A percentile compares a stretch with the other conserved stretches of the same genome.
phyloP scores from a whole-genome alignment of 1,140 invertebrate species.

The Apis cerana region DNA sequence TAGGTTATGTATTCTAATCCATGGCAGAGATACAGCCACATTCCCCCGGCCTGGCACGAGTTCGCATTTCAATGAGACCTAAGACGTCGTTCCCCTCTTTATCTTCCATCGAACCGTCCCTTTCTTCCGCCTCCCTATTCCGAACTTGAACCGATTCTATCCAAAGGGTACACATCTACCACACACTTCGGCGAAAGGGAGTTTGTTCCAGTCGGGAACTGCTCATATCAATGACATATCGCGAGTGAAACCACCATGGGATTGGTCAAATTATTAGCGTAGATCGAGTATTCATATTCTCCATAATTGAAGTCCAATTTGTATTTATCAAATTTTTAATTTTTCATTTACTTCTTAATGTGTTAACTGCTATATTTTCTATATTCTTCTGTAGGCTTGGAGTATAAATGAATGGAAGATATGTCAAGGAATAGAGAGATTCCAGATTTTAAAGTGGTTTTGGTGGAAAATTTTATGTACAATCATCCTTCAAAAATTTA shows the following conservation, averaged over 20 bases:
- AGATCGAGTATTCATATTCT: too few relatives aligned
- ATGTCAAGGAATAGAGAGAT: not conserved
- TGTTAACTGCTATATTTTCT: too few relatives aligned
- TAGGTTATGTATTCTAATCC: slow-evolving; percentile 66
- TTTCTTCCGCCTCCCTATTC: not conserved
- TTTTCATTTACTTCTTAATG: not conserved
- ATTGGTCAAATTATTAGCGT: too few relatives aligned
- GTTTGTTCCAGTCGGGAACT: slow-evolving; percentile 50
- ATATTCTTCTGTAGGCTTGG: too few relatives aligned
- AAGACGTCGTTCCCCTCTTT: slow-evolving; percentile 51
- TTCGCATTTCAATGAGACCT: slow-evolving; percentile 67
- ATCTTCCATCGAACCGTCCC: slow-evolving; percentile 31
- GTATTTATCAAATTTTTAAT: too few relatives aligned
- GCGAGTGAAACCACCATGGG: slow-evolving; percentile 66
- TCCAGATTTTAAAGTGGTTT: too few relatives aligned
- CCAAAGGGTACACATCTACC: not conserved
- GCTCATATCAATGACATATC: slow-evolving; percentile 62
- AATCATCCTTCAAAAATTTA: too few relatives aligned
- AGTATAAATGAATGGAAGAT: too few relatives aligned
- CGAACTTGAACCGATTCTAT: slow-evolving; percentile 3
- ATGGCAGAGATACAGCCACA: slow-evolving; percentile 52
- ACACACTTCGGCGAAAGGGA: slow-evolving; percentile 1
- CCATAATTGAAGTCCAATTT: too few relatives aligned
- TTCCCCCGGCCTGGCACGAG: slow-evolving; percentile 27
- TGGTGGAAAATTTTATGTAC: too few relatives aligned